A percentile compares a stretch with the other conserved stretches of the same genome.
These are phyloP conservation scores for Urocyon cinereoargenteus DNA, from an alignment of 2,797 vertebrate genomes.

Conservation along the genomic window DNA sequence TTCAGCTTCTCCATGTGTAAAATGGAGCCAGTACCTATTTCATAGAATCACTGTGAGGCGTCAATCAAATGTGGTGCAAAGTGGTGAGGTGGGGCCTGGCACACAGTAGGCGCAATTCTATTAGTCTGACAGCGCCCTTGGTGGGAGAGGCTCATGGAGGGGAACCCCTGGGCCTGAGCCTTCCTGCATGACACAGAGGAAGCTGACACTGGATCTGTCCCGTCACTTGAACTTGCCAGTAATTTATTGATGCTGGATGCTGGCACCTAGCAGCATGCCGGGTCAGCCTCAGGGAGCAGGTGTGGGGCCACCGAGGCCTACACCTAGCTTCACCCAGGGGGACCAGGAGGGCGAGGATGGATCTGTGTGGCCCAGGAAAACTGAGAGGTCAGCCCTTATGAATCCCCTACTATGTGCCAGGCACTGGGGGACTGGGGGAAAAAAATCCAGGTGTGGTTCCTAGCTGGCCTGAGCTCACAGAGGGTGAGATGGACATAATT, in stretches of 20 bases:
- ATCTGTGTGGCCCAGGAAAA: not conserved
- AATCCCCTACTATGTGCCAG: not conserved
- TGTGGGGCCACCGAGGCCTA: not conserved
- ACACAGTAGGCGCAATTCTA: conserved; percentile 30
- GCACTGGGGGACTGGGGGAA: not conserved
- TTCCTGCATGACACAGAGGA: conserved; percentile 73
- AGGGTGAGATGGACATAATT: not conserved
- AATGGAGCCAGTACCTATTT: not conserved
- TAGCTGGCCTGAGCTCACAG: not conserved
- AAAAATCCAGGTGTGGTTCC: not conserved
- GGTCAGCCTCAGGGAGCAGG: conserved; percentile 59
- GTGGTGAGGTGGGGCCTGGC: not conserved
- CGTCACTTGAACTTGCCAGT: conserved; percentile 59
- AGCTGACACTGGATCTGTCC: conserved; percentile 82
- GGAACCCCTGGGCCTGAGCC: conserved; percentile 41
- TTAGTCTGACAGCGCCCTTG: not conserved
- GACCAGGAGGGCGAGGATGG: not conserved
- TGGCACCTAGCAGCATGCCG: not conserved
- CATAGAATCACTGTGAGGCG: not conserved
- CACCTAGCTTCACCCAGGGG: not conserved
- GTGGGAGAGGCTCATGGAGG: not conserved
- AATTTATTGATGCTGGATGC: conserved; percentile 77
- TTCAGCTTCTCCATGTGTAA: conserved; percentile 62
- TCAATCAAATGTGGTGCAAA: not conserved
- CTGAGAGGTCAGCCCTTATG: not conserved